Conservation (phyloP, 2,888 invertebrate species). For the Heliconius aoede region DNA sequence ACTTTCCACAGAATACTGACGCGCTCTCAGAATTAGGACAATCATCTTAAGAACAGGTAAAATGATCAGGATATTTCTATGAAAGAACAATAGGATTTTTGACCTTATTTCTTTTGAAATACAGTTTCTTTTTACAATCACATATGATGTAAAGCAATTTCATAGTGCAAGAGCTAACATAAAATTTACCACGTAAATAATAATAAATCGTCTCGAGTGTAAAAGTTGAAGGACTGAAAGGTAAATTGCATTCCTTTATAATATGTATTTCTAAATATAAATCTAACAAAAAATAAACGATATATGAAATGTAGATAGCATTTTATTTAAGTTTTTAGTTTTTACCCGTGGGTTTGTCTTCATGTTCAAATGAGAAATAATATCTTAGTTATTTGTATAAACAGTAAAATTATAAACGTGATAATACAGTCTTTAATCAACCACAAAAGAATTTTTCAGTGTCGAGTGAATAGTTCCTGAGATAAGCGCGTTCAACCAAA, state of each 20-base stretch:
- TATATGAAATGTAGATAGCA: neutral
- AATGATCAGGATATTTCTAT: neutral
- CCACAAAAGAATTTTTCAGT: too few species aligned
- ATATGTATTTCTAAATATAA: constrained; percentile 4
- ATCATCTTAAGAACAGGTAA: neutral
- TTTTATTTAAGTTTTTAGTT: neutral
- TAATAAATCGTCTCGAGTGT: constrained; percentile 3
- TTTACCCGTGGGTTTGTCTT: neutral
- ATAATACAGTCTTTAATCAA: too few species aligned
- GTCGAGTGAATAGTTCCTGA: too few species aligned
- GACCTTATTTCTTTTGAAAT: neutral
- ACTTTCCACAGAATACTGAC: neutral
- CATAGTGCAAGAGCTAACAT: constrained; percentile 13
- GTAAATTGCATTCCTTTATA: constrained; percentile 1
- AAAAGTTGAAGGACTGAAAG: neutral
- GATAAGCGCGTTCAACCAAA: too few species aligned
- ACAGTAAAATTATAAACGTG: too few species aligned
- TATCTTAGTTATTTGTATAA: too few species aligned
- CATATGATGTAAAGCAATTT: constrained; percentile 2
- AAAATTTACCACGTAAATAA: constrained; percentile 14
- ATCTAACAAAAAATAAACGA: neutral
- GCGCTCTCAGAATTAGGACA: neutral
- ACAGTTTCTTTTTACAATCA: constrained; percentile 9
- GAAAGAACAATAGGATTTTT: neutral
- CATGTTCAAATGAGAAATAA: too few species aligned